phyloP scores from a whole-genome alignment of 2,888 invertebrate genomes.

The Latrodectus elegans region DNA sequence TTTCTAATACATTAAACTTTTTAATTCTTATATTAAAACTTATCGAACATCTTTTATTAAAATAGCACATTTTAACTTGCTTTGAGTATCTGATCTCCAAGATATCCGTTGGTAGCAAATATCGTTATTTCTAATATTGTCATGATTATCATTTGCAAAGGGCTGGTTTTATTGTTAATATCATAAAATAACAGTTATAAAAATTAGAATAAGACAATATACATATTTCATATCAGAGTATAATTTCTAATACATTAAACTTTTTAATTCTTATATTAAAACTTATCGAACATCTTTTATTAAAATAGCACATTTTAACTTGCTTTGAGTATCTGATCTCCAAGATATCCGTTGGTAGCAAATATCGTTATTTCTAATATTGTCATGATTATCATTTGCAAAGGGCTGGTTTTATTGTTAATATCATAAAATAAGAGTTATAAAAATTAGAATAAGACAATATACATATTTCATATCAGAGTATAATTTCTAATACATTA shows the following conservation, averaged over 20 bases:
- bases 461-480: too few relatives aligned
- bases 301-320: slow-evolving; percentile 56
- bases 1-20: too few relatives aligned
- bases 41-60: slow-evolving; percentile 73
- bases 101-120: slow-evolving; percentile 83
- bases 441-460: too few relatives aligned
- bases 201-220: too few relatives aligned
- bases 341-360: slow-evolving; percentile 83
- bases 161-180: slow-evolving; percentile 81
- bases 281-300: not conserved
- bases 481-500: too few relatives aligned
- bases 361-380: slow-evolving; percentile 85
- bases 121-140: slow-evolving; percentile 85
- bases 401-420: slow-evolving; percentile 82
- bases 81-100: slow-evolving; percentile 82
- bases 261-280: too few relatives aligned
- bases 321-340: slow-evolving; percentile 82
- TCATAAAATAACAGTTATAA: too few relatives aligned
- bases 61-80: slow-evolving; percentile 76
- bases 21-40: too few relatives aligned
- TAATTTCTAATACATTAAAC: too few relatives aligned
- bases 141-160: slow-evolving; percentile 86
- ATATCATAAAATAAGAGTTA: too few relatives aligned
- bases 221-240: too few relatives aligned
- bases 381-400: slow-evolving; percentile 87